phyloP scores from a whole-genome alignment of 2,113 vertebrate species.

The Trinectes maculatus region DNA sequence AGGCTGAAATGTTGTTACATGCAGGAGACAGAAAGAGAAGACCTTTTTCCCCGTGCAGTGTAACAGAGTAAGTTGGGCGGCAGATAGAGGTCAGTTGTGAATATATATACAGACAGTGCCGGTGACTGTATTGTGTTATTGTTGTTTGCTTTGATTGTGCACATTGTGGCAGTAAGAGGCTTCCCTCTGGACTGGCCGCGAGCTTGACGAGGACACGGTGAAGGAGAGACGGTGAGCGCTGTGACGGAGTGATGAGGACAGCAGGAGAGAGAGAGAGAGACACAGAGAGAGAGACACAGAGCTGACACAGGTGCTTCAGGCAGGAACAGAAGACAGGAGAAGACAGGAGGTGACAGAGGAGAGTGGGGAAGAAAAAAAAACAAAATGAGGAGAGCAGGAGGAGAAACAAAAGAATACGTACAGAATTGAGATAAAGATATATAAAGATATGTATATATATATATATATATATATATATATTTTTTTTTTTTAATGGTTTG shows the following conservation, averaged over 20 bases:
- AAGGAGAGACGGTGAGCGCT: slow-evolving; percentile 40
- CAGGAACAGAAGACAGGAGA: slow-evolving; percentile 38
- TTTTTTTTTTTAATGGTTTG: background rate
- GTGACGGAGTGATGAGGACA: slow-evolving; percentile 61
- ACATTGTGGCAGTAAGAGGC: slow-evolving; percentile 24
- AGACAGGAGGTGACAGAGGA: slow-evolving; percentile 39
- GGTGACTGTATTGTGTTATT: slow-evolving; percentile 8
- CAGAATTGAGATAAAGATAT: too few relatives aligned
- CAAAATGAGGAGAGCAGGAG: slow-evolving; percentile 16
- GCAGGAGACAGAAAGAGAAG: background rate
- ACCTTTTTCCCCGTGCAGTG: background rate
- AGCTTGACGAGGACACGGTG: slow-evolving; percentile 33
- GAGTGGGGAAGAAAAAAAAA: slow-evolving; percentile 2
- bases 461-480: too few relatives aligned
- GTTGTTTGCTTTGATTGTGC: slow-evolving; percentile 21
- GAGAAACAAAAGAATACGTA: slow-evolving; percentile 21
- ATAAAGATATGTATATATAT: too few relatives aligned
- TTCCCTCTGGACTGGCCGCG: slow-evolving; percentile 33
- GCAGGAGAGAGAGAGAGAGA: slow-evolving; percentile 31
- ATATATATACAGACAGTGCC: background rate
- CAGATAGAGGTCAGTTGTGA: background rate
- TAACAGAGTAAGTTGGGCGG: background rate
- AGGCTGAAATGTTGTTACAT: background rate
- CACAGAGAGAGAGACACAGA: slow-evolving; percentile 49
- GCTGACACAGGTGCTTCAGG: slow-evolving; percentile 69